Evolutionary conservation across 2,888 invertebrate species (phyloP).

Genomic region (Acleris emargana): DNA sequence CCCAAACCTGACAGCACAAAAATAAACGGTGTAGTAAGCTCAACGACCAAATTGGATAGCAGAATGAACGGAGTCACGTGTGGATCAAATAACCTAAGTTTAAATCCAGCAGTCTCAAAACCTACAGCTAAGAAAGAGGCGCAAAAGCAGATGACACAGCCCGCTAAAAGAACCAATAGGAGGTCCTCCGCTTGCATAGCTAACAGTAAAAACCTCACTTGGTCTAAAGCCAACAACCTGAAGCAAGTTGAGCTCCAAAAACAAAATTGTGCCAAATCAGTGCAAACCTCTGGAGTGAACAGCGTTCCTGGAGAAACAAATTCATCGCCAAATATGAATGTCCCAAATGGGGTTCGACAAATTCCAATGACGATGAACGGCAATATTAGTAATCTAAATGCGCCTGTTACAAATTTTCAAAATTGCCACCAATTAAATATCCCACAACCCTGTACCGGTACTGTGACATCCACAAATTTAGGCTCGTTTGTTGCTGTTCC

Average conservation of each 20-base stretch:
- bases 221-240: constrained; percentile 78
- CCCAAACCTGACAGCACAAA: constrained; percentile 59
- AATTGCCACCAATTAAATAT: constrained; percentile 76
- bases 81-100: constrained; percentile 74
- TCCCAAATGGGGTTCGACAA: constrained; percentile 72
- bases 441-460: constrained; percentile 69
- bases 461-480: constrained; percentile 69
- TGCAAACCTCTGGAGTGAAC: constrained; percentile 49
- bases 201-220: constrained; percentile 76
- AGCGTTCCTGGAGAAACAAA: constrained; percentile 60
- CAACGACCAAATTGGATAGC: constrained; percentile 75
- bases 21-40: constrained; percentile 70
- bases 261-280: constrained; percentile 68
- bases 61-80: constrained; percentile 78
- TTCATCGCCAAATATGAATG: constrained; percentile 71
- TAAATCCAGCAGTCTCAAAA: constrained; percentile 63
- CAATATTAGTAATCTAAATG: constrained; percentile 65
- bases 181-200: constrained; percentile 78
- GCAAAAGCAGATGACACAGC: constrained; percentile 55
- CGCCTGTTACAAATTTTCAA: constrained; percentile 70
- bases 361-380: constrained; percentile 71
- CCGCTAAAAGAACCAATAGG: constrained; percentile 69
- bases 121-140: constrained; percentile 62
- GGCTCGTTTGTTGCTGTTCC: constrained; percentile 78
- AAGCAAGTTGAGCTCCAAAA: constrained; percentile 75